phyloP scores from a whole-genome alignment of 2,888 invertebrate genomes.

The Achlya flavicornis region DNA sequence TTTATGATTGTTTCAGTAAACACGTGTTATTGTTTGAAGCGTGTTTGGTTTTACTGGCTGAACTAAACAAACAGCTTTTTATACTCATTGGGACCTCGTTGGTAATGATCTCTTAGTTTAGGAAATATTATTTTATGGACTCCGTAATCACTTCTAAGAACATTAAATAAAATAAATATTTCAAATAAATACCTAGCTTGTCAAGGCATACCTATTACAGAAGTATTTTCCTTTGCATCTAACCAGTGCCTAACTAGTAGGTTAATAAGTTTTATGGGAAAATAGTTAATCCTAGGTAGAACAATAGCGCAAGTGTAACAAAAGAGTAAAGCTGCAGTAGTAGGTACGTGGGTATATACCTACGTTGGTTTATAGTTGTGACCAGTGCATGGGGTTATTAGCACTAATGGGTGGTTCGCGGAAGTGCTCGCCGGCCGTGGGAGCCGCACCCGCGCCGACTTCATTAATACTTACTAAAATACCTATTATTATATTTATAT shows the following conservation, averaged over 20 bases:
- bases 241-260: not conserved
- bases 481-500: too few species aligned
- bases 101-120: not conserved
- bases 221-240: not conserved
- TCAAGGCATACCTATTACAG: not conserved
- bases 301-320: constrained; percentile 2
- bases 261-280: constrained; percentile 12
- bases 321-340: not conserved
- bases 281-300: constrained; percentile 8
- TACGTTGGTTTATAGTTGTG: too few species aligned
- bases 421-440: constrained; percentile 4
- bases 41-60: not conserved
- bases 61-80: not conserved
- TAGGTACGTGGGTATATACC: too few species aligned
- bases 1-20: constrained; percentile 1
- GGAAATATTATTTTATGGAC: not conserved
- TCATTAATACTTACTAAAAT: not conserved
- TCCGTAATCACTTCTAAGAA: not conserved
- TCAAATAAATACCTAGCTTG: too few species aligned
- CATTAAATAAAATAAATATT: too few species aligned
- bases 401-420: constrained; percentile 16
- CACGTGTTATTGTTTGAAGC: constrained; percentile 2
- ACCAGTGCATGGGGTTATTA: constrained; percentile 8
- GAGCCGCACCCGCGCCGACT: not conserved
- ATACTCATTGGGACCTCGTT: not conserved